Evolutionary conservation across 2,888 invertebrate species (phyloP), one percentile per base, ranked within the genome.

Genomic region (Watsonalla binaria): DNA sequence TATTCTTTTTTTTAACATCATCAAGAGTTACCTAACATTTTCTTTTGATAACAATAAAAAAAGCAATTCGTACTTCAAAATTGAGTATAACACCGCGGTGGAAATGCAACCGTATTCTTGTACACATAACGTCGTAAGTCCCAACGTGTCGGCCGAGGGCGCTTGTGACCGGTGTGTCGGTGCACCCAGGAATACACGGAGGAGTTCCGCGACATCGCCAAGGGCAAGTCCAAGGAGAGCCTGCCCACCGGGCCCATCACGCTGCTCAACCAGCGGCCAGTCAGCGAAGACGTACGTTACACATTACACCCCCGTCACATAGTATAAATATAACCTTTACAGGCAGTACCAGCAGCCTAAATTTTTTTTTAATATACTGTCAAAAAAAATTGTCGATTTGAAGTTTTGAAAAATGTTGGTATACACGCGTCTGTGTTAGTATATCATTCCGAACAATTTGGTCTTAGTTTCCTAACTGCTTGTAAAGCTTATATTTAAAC

Each of bases 141-240:
- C 80, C 76, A 74, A 75, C 78, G 73, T 70, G 61, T 79, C 78
- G 80, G 51, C 53, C 53, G 76, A 83, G 89, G 84, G 85, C 91
- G 91, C 88, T 81, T 86, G 85, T 84, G 80, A 81, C 81, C 71
- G 74, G 75, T 80, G 78, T 90, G 88, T 76, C 77, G 76, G 72
- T 72, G 71, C 60, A 56, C 61, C 74, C 93, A 98, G 98, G 98
- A 98, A 92, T 98, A 98, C 92, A 97, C 96, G 72, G 98, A 98
- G 92, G 98, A 98, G 92, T 98, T 98, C 92, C 94, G 98, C 81
- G 98, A 98, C 92, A 98, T 98, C 92, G 96, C 97, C 84, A 97
- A 97, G 92, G 96, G 97, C 82, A 97, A 96, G 92, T 96, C 96
- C 74, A 97, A 97, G 94, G 97, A 97, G 91, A 95, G 96, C 74